Evolutionary conservation across 2,113 vertebrate species (phyloP).

Genomic region (Leptodactylus fuscus): DNA sequence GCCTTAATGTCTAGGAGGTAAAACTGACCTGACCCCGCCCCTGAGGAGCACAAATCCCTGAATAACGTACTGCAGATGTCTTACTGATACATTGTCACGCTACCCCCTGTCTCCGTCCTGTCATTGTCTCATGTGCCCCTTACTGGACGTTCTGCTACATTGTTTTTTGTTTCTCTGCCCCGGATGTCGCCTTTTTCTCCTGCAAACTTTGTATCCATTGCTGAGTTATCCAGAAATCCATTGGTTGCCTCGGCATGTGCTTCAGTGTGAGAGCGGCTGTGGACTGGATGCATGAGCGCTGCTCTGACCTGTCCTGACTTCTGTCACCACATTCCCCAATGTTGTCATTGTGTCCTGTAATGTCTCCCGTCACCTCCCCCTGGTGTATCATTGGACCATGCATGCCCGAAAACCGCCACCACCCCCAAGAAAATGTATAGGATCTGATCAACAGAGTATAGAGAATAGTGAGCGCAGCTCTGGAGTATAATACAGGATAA

Average conservation of each 20-base stretch:
- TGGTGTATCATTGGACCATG: neutral
- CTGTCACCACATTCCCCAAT: neutral
- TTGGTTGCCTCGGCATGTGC: conserved; percentile 11
- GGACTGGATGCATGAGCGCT: neutral
- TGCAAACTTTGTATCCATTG: neutral
- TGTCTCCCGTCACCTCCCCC: neutral
- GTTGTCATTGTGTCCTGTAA: neutral
- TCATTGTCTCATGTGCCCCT: neutral
- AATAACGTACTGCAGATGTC: neutral
- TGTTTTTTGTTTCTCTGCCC: neutral
- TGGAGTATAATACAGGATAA: too few species aligned
- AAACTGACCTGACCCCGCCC: neutral
- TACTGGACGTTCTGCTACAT: neutral
- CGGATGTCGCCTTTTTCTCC: neutral
- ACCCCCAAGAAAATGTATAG: neutral
- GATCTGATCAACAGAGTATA: too few species aligned
- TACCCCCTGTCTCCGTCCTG: neutral
- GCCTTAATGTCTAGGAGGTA: neutral
- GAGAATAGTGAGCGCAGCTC: too few species aligned
- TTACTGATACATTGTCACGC: neutral
- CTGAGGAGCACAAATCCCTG: neutral
- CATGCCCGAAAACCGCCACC: neutral
- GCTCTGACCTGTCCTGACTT: conserved; percentile 10
- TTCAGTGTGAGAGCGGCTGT: conserved; percentile 18
- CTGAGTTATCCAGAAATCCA: neutral